Evolutionary conservation across 2,888 invertebrate genomes (phyloP), one percentile per base, ranked within the genome.

Genomic region (Heteromyza rotundicornis): DNA sequence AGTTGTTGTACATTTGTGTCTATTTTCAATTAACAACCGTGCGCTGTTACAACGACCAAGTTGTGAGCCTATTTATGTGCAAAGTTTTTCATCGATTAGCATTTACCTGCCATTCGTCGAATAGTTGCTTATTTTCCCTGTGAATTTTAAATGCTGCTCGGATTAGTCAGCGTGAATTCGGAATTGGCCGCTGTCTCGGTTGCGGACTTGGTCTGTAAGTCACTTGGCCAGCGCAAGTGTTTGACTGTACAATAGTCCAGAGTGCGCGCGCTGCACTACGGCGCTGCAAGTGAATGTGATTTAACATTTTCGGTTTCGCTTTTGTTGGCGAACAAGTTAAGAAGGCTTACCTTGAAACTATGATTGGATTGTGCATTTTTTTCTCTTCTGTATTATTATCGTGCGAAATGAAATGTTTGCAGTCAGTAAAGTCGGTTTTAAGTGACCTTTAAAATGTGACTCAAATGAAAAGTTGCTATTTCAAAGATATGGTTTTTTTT

Each of bases 221-320:
- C 61, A 57, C 61, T 62, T 58, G 61, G 57, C 2, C 53, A 57
- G 52, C 20, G 5, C 2, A 7, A 24, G 32, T 16, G 20, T 59
- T 44, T 60, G 50, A 52, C 52, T 16, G 36, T 20, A 24, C 50
- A 16, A 22, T 27, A 47, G 16, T 17, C 23, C 36, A 40, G n/a
- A 12, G 14, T 51, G 16, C 23, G 20, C 14, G 24, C 17, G 54
- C 49, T 60, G 17, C 49, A 20, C 54, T 50, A 49, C 36, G 23
- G 35, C 50, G 17, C 27, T 55, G 40, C 16, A 61, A 64, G 64
- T 66, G 66, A 66, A 64, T 63, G 66, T 64, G 66, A 63, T 66
- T 66, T 65, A 24, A 32, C 58, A 62, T 61, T 65, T 62, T 64
- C 55, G 35, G 62, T 64, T 64, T 66, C 66, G 56, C 52, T 52